Base-by-base conservation (phyloP, 2,888 invertebrate species). In the Rambutsinella grinnellia region DNA sequence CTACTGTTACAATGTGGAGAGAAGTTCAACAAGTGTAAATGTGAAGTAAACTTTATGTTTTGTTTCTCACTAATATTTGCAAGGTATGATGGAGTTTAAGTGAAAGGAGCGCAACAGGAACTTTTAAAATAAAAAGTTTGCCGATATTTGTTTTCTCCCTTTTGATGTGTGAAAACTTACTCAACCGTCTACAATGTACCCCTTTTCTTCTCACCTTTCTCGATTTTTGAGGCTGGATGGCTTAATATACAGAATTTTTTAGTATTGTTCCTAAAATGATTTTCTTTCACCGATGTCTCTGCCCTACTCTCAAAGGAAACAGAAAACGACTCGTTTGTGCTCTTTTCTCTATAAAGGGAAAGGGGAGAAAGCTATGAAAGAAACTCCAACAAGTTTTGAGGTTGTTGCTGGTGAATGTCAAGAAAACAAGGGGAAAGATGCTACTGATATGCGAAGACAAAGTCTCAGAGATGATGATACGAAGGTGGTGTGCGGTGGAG, bases 81-180 rank as follows among this genome's bases (percentile, higher is more conserved):
- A 57, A 53, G 69, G 63, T 36, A 69, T 21, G 69, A 69, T 58
- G 27, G 68, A 76, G 49, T 58, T 69, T 63, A 54, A 76, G 57
- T 62, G 60, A 76, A 67, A 75, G 75, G 67, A 63, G 62, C 68
- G 75, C 75, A 75, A 69, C 76, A 60, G 76, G 76, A 69, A 76
- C 44, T 76, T 57, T 44, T 26, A 24, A 54, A 46, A 67, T 26
- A 54, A 54, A 8, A 70, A 74, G 74, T 72, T 72, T 72, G 66
- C 66, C 36, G 36, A 36, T 36, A 36, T 13, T 13, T 36, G 36
- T 71, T 66, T 53, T 36, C 57, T 61, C 56, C 49, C 65, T 67
- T 74, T 66, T 65, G 17, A 13, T 24, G 62, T 28, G 51, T 26
- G 54, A 53, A 36, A 74, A 74, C 54, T 63, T 56, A 63, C 63